phyloP scores from a whole-genome alignment of 2,888 invertebrate genomes.

The Graphium colonna region DNA sequence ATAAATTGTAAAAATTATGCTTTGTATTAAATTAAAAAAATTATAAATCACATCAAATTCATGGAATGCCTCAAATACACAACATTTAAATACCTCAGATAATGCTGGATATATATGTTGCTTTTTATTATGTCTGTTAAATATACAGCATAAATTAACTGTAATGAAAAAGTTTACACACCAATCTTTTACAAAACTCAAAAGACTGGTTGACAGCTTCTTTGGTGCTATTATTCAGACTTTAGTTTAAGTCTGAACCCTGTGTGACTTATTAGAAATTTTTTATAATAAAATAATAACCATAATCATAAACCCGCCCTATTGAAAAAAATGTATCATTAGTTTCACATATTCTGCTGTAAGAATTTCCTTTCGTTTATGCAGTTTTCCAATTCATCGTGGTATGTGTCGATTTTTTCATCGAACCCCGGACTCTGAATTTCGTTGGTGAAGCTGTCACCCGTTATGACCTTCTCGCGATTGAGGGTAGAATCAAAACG shows the following conservation, averaged over 20 bases:
- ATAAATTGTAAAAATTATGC: slow-evolving; percentile 2
- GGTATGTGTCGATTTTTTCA: slow-evolving; percentile 69
- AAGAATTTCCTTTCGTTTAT: slow-evolving; percentile 73
- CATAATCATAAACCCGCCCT: no score
- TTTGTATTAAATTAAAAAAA: neutral
- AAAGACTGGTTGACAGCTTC: neutral
- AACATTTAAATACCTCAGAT: neutral
- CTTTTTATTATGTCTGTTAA: neutral
- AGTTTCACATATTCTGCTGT: slow-evolving; percentile 66
- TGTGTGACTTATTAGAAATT: no score
- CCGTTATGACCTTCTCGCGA: slow-evolving; percentile 69
- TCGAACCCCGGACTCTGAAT: slow-evolving; percentile 71
- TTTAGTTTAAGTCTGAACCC: neutral
- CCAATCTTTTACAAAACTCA: neutral
- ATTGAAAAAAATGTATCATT: no score
- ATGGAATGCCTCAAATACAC: slow-evolving; percentile 13
- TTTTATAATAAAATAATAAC: neutral
- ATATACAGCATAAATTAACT: no score
- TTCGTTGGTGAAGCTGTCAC: slow-evolving; percentile 69
- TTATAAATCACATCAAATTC: neutral
- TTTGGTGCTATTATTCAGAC: no score
- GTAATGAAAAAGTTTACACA: neutral
- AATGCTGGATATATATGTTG: no score
- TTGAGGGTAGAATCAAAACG: slow-evolving; percentile 73
- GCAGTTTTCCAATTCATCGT: slow-evolving; percentile 74